Percentiles rank a stretch among this genome's conserved stretches.
Evolutionary conservation across 64 coral and sea anemone species (phyloP).

Genomic region (Pocillopora damicornis): DNA sequence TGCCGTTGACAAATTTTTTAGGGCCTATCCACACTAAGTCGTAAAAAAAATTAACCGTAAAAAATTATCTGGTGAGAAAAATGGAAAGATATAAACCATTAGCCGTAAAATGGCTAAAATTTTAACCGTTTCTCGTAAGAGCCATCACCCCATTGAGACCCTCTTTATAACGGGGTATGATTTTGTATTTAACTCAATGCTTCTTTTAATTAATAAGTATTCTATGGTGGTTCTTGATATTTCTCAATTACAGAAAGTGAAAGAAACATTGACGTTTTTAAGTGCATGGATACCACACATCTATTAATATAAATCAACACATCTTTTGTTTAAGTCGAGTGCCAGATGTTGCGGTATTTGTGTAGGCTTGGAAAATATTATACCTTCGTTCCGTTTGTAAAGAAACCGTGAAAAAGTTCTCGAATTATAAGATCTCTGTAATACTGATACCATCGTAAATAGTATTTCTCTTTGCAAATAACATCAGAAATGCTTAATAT

Average conservation of each 20-base stretch:
- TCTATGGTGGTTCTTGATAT: not conserved
- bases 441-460: not conserved
- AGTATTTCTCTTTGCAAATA: conserved; percentile 10
- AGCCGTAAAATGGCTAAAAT: too few relatives aligned
- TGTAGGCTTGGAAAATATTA: not conserved
- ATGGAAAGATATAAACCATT: too few relatives aligned
- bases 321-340: not conserved
- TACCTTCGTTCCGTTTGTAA: not conserved
- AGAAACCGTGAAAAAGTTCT: not conserved
- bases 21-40: too few relatives aligned
- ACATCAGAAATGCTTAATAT: not conserved
- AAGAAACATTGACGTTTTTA: not conserved
- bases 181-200: too few relatives aligned
- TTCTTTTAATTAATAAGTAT: too few relatives aligned
- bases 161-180: too few relatives aligned
- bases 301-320: too few relatives aligned
- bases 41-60: too few relatives aligned
- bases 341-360: not conserved
- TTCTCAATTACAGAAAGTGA: not conserved
- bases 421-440: not conserved
- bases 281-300: not conserved
- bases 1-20: too few relatives aligned
- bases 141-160: too few relatives aligned
- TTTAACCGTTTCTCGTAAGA: too few relatives aligned
- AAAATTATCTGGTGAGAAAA: too few relatives aligned